Conservation (phyloP, 2,888 invertebrate genomes). For the Stenodema calcarata region DNA sequence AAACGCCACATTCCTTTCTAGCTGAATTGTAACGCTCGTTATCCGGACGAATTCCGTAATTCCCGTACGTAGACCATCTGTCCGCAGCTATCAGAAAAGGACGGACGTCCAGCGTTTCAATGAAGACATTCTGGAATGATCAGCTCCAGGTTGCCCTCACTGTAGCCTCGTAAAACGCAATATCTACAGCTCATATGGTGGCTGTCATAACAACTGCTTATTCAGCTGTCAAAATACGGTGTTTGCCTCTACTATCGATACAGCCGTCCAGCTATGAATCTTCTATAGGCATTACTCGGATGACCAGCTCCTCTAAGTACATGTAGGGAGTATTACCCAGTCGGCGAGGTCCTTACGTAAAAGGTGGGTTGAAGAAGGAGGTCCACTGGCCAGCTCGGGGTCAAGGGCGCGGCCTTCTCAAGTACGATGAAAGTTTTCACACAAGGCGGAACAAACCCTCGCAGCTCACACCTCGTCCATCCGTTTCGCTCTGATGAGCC, state of each 20-base stretch:
- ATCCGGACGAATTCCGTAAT: too few species aligned
- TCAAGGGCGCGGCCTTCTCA: slow-evolving; percentile 47
- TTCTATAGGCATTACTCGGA: not conserved
- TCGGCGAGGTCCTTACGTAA: not conserved
- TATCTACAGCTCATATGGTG: too few species aligned
- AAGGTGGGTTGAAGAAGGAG: not conserved
- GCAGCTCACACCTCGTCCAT: not conserved
- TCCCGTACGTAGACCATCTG: too few species aligned
- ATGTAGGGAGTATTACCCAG: not conserved
- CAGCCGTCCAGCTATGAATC: not conserved
- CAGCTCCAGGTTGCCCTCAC: too few species aligned
- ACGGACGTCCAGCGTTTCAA: too few species aligned
- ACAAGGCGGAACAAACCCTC: not conserved
- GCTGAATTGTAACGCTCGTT: too few species aligned
- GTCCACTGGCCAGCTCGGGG: slow-evolving; percentile 13
- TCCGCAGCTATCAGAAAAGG: too few species aligned
- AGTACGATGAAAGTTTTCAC: slow-evolving; percentile 38
- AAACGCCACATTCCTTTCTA: too few species aligned
- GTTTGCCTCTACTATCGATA: not conserved
- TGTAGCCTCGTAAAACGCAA: too few species aligned
- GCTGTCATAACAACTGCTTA: too few species aligned
- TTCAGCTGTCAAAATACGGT: too few species aligned
- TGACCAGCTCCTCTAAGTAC: not conserved
- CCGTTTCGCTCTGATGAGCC: not conserved
- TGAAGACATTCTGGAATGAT: too few species aligned